Evolutionary conservation across 2,888 invertebrate genomes (phyloP).

Genomic region (Mayetiola destructor): DNA sequence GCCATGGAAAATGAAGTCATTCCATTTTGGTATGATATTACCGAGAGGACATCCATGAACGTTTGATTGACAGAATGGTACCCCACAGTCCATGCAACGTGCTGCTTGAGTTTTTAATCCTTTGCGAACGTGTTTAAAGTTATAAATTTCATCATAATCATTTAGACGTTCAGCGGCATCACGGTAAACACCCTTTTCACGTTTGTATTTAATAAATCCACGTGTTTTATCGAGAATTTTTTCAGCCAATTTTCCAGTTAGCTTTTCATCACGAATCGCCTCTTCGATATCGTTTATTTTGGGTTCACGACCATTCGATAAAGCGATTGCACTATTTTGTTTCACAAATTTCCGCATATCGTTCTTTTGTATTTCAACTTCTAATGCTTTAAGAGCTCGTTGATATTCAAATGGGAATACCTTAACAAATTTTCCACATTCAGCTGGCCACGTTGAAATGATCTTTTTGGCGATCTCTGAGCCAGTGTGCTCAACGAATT

Average conservation of each 20-base stretch:
- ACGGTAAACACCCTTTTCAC: constrained; percentile 77
- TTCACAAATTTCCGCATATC: constrained; percentile 17
- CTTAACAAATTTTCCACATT: constrained; percentile 73
- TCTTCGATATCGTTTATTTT: constrained; percentile 76
- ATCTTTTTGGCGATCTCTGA: constrained; percentile 70
- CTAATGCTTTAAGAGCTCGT: constrained; percentile 61
- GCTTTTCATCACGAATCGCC: constrained; percentile 57
- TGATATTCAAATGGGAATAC: constrained; percentile 97
- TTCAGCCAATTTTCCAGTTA: constrained; percentile 68
- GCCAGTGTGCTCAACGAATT: constrained; percentile 75
- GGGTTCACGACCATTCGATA: constrained; percentile 35
- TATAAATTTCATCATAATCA: constrained; percentile 97
- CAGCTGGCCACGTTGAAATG: constrained; percentile 62
- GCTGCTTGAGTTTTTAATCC: constrained; percentile 85
- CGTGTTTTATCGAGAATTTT: constrained; percentile 69
- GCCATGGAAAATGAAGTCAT: constrained; percentile 85
- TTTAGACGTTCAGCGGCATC: constrained; percentile 68
- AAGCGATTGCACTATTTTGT: constrained; percentile 30
- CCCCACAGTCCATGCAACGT: constrained; percentile 97
- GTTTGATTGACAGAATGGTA: constrained; percentile 91
- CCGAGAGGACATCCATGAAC: constrained; percentile 92
- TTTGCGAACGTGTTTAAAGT: constrained; percentile 68
- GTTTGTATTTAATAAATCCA: constrained; percentile 92
- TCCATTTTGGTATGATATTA: constrained; percentile 99
- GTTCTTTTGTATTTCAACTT: constrained; percentile 26